These are phyloP conservation scores for Dioctria rufipes DNA, from an alignment of 2,888 invertebrate genomes.

Conservation along the genomic window DNA sequence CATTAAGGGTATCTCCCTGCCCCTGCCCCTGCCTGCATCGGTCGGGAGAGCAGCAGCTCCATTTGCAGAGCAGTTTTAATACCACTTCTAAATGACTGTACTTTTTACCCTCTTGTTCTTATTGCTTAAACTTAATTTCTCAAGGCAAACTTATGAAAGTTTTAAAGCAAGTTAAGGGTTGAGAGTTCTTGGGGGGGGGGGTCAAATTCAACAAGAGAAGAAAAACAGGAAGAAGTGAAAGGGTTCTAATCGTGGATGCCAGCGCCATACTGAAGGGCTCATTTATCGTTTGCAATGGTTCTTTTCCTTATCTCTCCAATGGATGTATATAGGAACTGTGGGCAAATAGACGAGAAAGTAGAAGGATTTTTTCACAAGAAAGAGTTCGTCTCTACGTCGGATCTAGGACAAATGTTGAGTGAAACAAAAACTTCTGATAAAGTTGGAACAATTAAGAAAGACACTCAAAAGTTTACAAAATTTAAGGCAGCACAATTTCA, in stretches of 20 bases:
- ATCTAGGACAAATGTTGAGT: slow-evolving; percentile 10
- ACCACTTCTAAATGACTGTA: slow-evolving; percentile 12
- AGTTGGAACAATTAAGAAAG: slow-evolving; percentile 56
- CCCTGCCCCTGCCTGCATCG: background rate
- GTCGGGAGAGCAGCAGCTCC: background rate
- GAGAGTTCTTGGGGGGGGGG: background rate
- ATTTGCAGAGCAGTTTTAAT: slow-evolving; percentile 8
- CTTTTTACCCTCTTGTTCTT: slow-evolving; percentile 13
- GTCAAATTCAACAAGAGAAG: background rate
- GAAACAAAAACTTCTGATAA: slow-evolving; percentile 55
- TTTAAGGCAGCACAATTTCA: slow-evolving; percentile 24
- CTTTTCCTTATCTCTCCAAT: background rate
- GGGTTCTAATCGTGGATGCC: slow-evolving; percentile 6
- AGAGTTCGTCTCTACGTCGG: background rate
- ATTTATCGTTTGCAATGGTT: slow-evolving; percentile 1
- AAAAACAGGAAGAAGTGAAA: background rate
- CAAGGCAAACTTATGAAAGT: slow-evolving; percentile 23
- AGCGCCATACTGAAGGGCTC: slow-evolving; percentile 17
- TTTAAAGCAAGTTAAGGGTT: slow-evolving; percentile 20
- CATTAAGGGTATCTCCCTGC: background rate
- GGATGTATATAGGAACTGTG: background rate
- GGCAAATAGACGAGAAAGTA: background rate
- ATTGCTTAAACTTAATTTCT: slow-evolving; percentile 19
- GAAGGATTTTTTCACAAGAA: background rate
- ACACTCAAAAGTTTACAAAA: slow-evolving; percentile 53